Conservation (phyloP, 2,797 vertebrate genomes). For the Acanthurus tractus region DNA sequence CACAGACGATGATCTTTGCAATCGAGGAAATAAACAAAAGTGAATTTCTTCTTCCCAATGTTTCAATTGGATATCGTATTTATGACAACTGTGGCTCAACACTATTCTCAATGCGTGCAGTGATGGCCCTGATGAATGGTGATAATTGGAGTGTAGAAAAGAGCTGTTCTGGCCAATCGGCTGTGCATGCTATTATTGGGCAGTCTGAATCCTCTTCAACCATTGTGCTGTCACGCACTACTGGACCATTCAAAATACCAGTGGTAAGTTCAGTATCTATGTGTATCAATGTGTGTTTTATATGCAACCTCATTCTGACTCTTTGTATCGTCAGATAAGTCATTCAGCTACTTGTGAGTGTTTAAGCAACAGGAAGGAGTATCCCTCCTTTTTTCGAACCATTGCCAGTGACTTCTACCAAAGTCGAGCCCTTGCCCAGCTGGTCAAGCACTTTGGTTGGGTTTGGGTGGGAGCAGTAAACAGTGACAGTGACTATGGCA, state of each 20-base stretch:
- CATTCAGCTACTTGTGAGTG: constrained; percentile 85
- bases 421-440: constrained; percentile 78
- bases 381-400: constrained; percentile 82
- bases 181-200: constrained; percentile 83
- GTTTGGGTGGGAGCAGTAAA: constrained; percentile 86
- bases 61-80: constrained; percentile 83
- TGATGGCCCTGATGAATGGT: constrained; percentile 81
- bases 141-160: constrained; percentile 48
- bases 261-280: constrained; percentile 72
- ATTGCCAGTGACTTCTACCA: constrained; percentile 85
- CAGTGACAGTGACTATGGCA: constrained; percentile 86
- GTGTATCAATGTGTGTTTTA: neutral
- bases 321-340: constrained; percentile 75
- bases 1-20: constrained; percentile 84
- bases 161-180: constrained; percentile 73
- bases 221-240: constrained; percentile 79
- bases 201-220: constrained; percentile 85
- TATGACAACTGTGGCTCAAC: constrained; percentile 85
- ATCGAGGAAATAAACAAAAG: constrained; percentile 85
- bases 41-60: constrained; percentile 75
- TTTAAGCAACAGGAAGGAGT: constrained; percentile 78
- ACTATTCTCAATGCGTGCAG: constrained; percentile 77
- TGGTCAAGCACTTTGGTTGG: constrained; percentile 86
- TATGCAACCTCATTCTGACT: neutral
- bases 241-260: constrained; percentile 82